Evolutionary conservation across 2,797 vertebrate species (phyloP), one percentile per base, ranked within the genome.

Genomic region (Carduelis carduelis): DNA sequence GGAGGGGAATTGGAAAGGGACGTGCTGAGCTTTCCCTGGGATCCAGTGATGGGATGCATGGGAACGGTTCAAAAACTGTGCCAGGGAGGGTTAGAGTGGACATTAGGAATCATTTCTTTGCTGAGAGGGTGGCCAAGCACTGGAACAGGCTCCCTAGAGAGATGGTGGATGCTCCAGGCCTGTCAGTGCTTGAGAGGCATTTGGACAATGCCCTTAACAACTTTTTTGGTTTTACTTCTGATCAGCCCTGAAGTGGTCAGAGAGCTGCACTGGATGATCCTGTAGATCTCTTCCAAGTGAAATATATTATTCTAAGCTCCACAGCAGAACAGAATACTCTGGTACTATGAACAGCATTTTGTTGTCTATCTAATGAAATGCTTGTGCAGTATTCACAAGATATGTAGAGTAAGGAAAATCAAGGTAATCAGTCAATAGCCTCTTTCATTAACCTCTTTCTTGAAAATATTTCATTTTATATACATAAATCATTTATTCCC

Each of bases 31-130:
- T 35, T 27, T 55, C n/a, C 59, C 7, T 64, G 34, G 22, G 6
- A 44, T 56, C 11, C 37, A 57, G 14, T 4, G 2, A 35, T 12
- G 34, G 23, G 20, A 35, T 11, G 1, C 1, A 2, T 3, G 9
- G 21, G 15, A 75, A 55, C 4, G 8, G 18, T 41, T 44, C 34
- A 83, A n/a, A n/a, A 80, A 57, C 41, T 76, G 27, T 26, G 1
- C 19, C 8, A 23, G 15, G 21, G 4, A 79, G 23, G 44, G 14
- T 85, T 15, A 22, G 8, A 18, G 12, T 23, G 14, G 27, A 27
- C 8, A 23, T 52, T 8, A 72, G 55, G 59, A 69, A 71, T 12
- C 6, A 77, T 57, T 89, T 77, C 14, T 49, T 78, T 57, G 34
- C 32, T 1, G 1, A 50, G 30, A 70, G 27, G 10, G 14, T 26